These are phyloP conservation scores for Saccopteryx bilineata DNA, from an alignment of 2,113 vertebrate genomes.

Conservation along the genomic window DNA sequence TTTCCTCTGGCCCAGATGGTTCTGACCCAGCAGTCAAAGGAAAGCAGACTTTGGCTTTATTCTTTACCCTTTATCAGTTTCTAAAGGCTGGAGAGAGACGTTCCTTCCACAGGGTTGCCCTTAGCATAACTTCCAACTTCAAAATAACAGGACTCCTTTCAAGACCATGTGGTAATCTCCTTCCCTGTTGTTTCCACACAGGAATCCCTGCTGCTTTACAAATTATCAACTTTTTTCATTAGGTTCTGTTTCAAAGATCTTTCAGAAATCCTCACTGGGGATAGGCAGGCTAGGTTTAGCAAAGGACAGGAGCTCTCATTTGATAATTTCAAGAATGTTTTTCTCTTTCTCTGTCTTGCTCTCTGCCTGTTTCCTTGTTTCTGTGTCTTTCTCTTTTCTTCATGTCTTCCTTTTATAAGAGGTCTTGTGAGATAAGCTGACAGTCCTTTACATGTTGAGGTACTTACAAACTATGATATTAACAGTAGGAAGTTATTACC, in stretches of 20 bases:
- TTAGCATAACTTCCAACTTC: neutral
- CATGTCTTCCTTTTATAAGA: neutral
- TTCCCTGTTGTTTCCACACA: neutral
- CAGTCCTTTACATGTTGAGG: neutral
- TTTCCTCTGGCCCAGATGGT: neutral
- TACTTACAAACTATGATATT: neutral
- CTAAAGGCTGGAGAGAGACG: neutral
- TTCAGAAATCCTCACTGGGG: neutral
- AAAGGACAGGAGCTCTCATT: neutral
- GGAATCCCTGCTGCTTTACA: neutral
- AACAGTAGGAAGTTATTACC: neutral
- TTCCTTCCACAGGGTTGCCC: neutral
- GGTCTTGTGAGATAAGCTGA: neutral
- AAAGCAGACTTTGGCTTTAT: neutral
- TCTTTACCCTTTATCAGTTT: neutral
- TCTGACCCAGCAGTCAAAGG: constrained; percentile 7
- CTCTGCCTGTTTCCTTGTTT: neutral
- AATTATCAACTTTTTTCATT: neutral
- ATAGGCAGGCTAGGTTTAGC: neutral
- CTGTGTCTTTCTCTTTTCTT: neutral
- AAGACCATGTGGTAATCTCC: neutral
- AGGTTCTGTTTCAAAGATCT: constrained; percentile 23
- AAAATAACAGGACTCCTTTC: constrained; percentile 5
- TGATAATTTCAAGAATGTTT: neutral
- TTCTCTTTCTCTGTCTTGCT: neutral